phyloP scores from a whole-genome alignment of 2,888 invertebrate genomes.

The Andrena dorsata region DNA sequence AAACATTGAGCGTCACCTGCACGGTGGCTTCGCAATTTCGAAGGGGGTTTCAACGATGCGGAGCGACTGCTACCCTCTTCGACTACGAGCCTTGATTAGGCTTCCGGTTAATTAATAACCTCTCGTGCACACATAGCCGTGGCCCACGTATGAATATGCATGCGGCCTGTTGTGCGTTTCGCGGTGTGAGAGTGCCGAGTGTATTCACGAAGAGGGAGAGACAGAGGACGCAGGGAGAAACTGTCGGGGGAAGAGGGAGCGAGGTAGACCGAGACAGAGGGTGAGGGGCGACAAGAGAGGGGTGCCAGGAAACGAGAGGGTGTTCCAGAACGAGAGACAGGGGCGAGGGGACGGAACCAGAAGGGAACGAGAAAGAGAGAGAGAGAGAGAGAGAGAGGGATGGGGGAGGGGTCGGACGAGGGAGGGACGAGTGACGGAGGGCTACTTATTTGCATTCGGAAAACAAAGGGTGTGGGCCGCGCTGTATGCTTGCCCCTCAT shows the following conservation, averaged over 20 bases:
- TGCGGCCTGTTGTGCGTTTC: constrained; percentile 82
- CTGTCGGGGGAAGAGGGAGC: constrained; percentile 48
- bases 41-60: constrained; percentile 76
- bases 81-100: constrained; percentile 86
- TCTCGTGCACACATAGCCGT: constrained; percentile 83
- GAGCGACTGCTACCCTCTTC: constrained; percentile 78
- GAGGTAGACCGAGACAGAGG: constrained; percentile 47
- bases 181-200: constrained; percentile 77
- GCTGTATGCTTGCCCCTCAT: constrained; percentile 73
- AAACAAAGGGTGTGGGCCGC: constrained; percentile 81
- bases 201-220: constrained; percentile 61
- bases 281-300: constrained; percentile 19
- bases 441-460: constrained; percentile 84
- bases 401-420: constrained; percentile 43
- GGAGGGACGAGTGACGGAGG: constrained; percentile 68
- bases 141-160: constrained; percentile 83
- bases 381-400: constrained; percentile 4
- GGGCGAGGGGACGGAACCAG: constrained; percentile 15
- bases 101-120: constrained; percentile 87
- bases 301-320: constrained; percentile 49
- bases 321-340: constrained; percentile 43
- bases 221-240: constrained; percentile 27
- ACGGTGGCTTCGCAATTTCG: constrained; percentile 73
- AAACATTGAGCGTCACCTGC: constrained; percentile 69
- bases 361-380: constrained; percentile 22